Evolutionary conservation across 2,888 invertebrate genomes (phyloP), one percentile per base, ranked within the genome.

Genomic region (Uropetala carovei): DNA sequence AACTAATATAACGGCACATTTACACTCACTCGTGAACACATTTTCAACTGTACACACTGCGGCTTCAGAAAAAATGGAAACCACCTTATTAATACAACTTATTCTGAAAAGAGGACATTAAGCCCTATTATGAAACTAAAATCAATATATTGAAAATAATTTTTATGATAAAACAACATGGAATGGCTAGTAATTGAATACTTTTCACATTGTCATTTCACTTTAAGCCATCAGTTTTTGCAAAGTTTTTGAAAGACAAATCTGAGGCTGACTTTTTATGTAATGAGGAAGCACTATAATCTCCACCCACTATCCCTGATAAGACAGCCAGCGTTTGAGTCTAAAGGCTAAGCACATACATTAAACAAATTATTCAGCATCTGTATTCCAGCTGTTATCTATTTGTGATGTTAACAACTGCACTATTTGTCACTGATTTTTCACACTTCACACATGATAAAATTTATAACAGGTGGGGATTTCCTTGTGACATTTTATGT

Each of bases 241-340:
- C n/a, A 60, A n/a, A 64, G 89, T 89, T 89, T 89, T 64, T 89
- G 89, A 64, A 89, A 89, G 89, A 68, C 89, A 86, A 86, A 86
- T 60, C 86, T 86, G 89, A 89, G n/a, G 43, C 30, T 64, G 89
- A n/a, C 30, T 57, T 89, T 89, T 7, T 30, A 58, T 13, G n/a
- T 43, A 64, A 30, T 16, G 43, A 13, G 27, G 18, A 89, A 68
- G 68, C 64, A 89, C 89, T 89, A 64, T 60, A 43, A 43, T 64
- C 43, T 43, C 60, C 89, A 64, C 89, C 64, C 83, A 83, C 83
- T 43, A 43, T 83, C 89, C 89, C 89, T 89, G 64, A 89, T 89
- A 30, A 64, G 64, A 60, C 43, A 64, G 9, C 58, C 64, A 68
- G 13, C n/a, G 18, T 89, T 68, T 64, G 60, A 89, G 89, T 89